Evolutionary conservation across 2,113 vertebrate species (phyloP).

Genomic region (Seriola dumerili): DNA sequence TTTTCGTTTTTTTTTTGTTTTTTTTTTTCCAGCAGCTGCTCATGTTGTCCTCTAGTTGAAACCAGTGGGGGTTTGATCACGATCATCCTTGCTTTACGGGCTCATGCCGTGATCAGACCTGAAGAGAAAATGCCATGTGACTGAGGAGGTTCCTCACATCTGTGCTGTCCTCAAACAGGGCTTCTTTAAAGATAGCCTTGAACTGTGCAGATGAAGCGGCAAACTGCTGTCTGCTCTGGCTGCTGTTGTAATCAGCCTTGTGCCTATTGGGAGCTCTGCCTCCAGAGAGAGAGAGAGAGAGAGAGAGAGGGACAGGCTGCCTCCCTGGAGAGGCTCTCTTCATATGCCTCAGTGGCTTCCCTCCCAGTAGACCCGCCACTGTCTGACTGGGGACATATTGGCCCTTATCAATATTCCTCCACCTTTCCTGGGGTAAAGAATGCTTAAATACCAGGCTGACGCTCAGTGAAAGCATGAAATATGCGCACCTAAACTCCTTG

Average conservation of each 20-base stretch:
- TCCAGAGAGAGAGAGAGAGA: constrained; percentile 64
- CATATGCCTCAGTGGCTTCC: constrained; percentile 65
- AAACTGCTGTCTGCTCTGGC: constrained; percentile 62
- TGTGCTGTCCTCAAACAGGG: constrained; percentile 58
- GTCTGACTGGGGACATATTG: constrained; percentile 61
- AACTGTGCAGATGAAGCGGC: constrained; percentile 67
- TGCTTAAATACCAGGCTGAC: constrained; percentile 1
- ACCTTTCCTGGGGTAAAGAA: constrained; percentile 24
- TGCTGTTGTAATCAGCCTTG: constrained; percentile 69
- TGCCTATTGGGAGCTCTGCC: constrained; percentile 67
- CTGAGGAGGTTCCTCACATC: constrained; percentile 70
- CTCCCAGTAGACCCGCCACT: constrained; percentile 68
- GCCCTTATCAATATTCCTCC: constrained; percentile 58
- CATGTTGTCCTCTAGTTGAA: constrained; percentile 42
- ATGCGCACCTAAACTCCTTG: not conserved
- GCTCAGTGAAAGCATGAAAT: constrained; percentile 8
- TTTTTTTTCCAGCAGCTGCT: constrained; percentile 14
- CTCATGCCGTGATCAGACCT: constrained; percentile 55
- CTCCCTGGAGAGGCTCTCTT: constrained; percentile 69
- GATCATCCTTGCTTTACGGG: constrained; percentile 45
- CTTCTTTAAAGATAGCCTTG: constrained; percentile 72
- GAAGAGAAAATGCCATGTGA: constrained; percentile 67
- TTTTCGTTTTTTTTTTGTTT: not conserved
- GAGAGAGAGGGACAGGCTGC: constrained; percentile 53
- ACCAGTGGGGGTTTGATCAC: constrained; percentile 49